Conservation (phyloP, 35 echinoderm and acorn worm genomes). For the Heliocidaris erythrogramma region DNA sequence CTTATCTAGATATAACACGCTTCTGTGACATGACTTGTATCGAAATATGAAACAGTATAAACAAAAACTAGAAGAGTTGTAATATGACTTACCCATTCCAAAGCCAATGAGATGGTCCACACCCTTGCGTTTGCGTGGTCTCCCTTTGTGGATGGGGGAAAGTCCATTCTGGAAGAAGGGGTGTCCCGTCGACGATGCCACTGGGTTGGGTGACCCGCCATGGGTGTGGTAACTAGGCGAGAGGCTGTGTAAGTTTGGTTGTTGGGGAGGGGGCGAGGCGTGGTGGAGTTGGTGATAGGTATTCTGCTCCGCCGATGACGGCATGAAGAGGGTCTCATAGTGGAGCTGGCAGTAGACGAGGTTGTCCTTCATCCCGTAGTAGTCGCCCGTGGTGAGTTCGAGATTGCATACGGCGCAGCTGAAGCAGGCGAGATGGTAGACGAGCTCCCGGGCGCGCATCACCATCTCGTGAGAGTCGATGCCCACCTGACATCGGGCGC, state of each 20-base stretch:
- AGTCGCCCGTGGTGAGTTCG: constrained; percentile 81
- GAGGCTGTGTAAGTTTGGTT: constrained; percentile 33
- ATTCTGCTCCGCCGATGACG: constrained; percentile 31
- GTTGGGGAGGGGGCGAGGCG: background rate
- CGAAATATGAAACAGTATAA: background rate
- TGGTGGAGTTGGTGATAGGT: constrained; percentile 39
- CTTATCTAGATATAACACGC: too few relatives aligned
- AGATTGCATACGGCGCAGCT: constrained; percentile 84
- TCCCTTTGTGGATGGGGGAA: constrained; percentile 81
- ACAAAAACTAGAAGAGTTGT: background rate
- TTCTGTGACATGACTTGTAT: too few relatives aligned
- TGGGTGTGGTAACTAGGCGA: constrained; percentile 51
- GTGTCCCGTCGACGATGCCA: constrained; percentile 52
- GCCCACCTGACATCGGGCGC: constrained; percentile 80
- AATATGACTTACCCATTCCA: constrained; percentile 29
- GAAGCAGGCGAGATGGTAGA: constrained; percentile 93
- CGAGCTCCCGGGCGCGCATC: constrained; percentile 87
- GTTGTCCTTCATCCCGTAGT: constrained; percentile 93
- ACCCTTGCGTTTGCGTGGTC: constrained; percentile 87
- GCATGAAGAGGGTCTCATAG: constrained; percentile 72
- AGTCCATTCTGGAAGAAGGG: constrained; percentile 65
- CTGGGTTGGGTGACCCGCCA: constrained; percentile 50
- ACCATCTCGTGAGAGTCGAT: constrained; percentile 98
- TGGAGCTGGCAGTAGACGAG: constrained; percentile 91
- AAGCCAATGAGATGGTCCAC: constrained; percentile 55